Conservation (phyloP, 2,888 invertebrate species). For the Drosophila longiperda region DNA sequence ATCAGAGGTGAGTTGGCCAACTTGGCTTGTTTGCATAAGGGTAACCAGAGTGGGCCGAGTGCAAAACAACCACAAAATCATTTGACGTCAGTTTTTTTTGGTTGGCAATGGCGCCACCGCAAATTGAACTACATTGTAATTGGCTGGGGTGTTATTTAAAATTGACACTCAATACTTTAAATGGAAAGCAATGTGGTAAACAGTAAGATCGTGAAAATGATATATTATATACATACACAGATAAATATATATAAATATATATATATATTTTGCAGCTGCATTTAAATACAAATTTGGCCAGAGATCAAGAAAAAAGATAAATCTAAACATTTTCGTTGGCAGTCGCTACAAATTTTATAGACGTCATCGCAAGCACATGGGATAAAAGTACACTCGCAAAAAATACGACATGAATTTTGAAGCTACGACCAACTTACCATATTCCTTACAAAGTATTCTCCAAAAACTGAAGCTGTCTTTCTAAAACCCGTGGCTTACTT, state of each 20-base stretch:
- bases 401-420: not conserved
- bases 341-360: slow-evolving; percentile 36
- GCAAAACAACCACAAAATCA: slow-evolving; percentile 5
- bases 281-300: slow-evolving; percentile 47
- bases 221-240: not conserved
- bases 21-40: slow-evolving; percentile 34
- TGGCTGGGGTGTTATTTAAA: slow-evolving; percentile 31
- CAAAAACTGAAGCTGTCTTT: not conserved
- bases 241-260: not conserved
- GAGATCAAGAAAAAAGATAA: slow-evolving; percentile 37
- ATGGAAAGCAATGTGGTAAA: slow-evolving; percentile 19
- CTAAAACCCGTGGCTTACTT: not conserved
- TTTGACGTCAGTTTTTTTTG: slow-evolving; percentile 54
- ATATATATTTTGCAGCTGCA: not conserved
- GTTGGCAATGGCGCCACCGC: slow-evolving; percentile 45
- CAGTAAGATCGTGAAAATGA: not conserved
- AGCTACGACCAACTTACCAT: not conserved
- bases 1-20: slow-evolving; percentile 63
- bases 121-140: slow-evolving; percentile 69
- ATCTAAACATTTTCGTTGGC: slow-evolving; percentile 64
- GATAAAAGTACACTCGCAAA: slow-evolving; percentile 23
- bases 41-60: slow-evolving; percentile 50
- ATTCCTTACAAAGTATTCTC: not conserved
- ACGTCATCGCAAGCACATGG: slow-evolving; percentile 67
- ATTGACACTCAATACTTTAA: slow-evolving; percentile 40